These are phyloP conservation scores for Phocoena phocoena DNA, from an alignment of 2,113 vertebrate species.

Conservation along the genomic window DNA sequence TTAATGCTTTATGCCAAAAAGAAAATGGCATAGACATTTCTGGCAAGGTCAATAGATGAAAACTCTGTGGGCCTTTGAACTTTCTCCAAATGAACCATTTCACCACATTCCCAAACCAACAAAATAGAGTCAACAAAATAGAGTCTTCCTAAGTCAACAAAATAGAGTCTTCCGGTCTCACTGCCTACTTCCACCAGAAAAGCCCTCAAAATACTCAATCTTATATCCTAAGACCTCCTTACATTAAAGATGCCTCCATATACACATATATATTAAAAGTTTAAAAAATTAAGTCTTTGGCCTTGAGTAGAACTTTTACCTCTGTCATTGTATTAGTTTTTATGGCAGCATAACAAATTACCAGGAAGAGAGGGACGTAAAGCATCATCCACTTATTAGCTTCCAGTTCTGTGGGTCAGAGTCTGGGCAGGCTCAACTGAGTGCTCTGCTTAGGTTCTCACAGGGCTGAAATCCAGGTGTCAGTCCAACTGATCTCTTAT, in stretches of 20 bases:
- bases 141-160: neutral
- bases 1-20: neutral
- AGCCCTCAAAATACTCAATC: neutral
- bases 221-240: neutral
- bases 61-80: neutral
- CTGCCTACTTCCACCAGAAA: neutral
- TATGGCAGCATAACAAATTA: neutral
- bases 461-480: neutral
- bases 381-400: neutral
- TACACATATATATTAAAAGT: neutral
- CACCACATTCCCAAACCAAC: neutral
- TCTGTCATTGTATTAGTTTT: neutral
- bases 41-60: neutral
- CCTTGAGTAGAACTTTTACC: neutral
- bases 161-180: neutral
- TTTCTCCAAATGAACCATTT: neutral
- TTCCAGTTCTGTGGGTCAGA: neutral
- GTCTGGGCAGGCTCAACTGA: neutral
- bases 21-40: neutral
- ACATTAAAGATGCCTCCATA: neutral
- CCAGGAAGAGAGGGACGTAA: neutral
- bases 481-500: neutral
- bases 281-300: neutral
- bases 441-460: neutral
- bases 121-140: neutral